Evolutionary conservation across 2,113 vertebrate genomes (phyloP).

Genomic region (Ranitomeya variabilis): DNA sequence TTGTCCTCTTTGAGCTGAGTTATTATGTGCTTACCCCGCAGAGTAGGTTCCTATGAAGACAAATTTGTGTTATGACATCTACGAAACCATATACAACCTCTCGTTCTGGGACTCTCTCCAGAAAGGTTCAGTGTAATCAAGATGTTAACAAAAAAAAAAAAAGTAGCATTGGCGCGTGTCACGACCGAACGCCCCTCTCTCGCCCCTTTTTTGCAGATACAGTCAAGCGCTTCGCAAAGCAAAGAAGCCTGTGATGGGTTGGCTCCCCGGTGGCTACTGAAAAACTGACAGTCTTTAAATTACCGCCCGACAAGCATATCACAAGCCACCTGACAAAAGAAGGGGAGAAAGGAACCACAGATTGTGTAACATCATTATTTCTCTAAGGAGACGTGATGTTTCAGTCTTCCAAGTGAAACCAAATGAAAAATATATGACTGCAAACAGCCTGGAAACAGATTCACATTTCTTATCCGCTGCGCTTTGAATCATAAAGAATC

Average conservation of each 20-base stretch:
- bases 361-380: constrained; percentile 40
- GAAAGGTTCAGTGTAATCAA: constrained; percentile 58
- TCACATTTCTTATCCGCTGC: constrained; percentile 63
- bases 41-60: constrained; percentile 61
- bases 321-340: constrained; percentile 61
- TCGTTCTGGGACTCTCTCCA: constrained; percentile 53
- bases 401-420: constrained; percentile 61
- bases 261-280: constrained; percentile 58
- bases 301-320: constrained; percentile 62
- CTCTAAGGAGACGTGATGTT: constrained; percentile 53
- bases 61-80: constrained; percentile 40
- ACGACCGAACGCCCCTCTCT: constrained; percentile 52
- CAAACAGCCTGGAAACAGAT: constrained; percentile 65
- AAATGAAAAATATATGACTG: constrained; percentile 69
- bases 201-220: constrained; percentile 30
- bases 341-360: constrained; percentile 48
- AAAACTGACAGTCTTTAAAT: constrained; percentile 66
- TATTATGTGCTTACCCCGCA: constrained; percentile 58
- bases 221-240: constrained; percentile 56
- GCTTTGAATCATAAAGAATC: constrained; percentile 73
- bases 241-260: constrained; percentile 25
- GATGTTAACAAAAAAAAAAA: constrained; percentile 59
- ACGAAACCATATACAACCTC: background rate
- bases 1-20: constrained; percentile 54
- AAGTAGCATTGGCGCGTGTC: constrained; percentile 62